Percentiles rank a stretch among this genome's conserved stretches.
phyloP scores from a whole-genome alignment of 2,797 vertebrate genomes.

The Gymnothorax javanicus region DNA sequence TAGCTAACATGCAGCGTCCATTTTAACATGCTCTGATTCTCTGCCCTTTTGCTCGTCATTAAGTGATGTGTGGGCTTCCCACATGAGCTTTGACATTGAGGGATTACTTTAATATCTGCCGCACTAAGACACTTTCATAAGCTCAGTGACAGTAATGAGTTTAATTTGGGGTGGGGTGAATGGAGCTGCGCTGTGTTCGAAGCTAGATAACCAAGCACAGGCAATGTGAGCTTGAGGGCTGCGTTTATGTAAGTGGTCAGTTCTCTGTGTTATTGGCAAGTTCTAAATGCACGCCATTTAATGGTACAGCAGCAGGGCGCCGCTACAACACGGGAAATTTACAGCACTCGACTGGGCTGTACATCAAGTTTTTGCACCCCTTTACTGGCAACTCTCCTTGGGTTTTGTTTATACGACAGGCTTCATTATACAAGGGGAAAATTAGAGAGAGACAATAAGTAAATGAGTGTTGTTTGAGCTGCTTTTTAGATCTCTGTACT shows the following conservation, averaged over 20 bases:
- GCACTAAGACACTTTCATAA: slow-evolving; percentile 29
- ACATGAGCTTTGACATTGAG: slow-evolving; percentile 33
- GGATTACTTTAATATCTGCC: slow-evolving; percentile 45
- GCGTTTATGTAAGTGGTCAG: slow-evolving; percentile 25
- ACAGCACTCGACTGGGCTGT: not conserved
- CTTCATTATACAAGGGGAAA: slow-evolving; percentile 4
- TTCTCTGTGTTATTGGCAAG: not conserved
- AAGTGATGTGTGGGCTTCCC: slow-evolving; percentile 9
- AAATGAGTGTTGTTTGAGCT: not conserved
- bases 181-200: not conserved
- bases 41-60: not conserved
- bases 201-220: not conserved
- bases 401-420: slow-evolving; percentile 31
- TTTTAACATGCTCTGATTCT: slow-evolving; percentile 9
- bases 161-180: slow-evolving; percentile 34
- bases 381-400: slow-evolving; percentile 26
- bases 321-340: not conserved
- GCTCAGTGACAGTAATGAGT: slow-evolving; percentile 32
- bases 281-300: not conserved
- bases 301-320: not conserved
- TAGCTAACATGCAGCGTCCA: not conserved
- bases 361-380: not conserved
- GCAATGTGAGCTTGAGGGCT: not conserved
- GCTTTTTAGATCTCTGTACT: slow-evolving; percentile 29
- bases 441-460: not conserved